A percentile compares a stretch with the other conserved stretches of the same genome.
Evolutionary conservation across 2,113 vertebrate genomes (phyloP).

Genomic region (Dinomys branickii): DNA sequence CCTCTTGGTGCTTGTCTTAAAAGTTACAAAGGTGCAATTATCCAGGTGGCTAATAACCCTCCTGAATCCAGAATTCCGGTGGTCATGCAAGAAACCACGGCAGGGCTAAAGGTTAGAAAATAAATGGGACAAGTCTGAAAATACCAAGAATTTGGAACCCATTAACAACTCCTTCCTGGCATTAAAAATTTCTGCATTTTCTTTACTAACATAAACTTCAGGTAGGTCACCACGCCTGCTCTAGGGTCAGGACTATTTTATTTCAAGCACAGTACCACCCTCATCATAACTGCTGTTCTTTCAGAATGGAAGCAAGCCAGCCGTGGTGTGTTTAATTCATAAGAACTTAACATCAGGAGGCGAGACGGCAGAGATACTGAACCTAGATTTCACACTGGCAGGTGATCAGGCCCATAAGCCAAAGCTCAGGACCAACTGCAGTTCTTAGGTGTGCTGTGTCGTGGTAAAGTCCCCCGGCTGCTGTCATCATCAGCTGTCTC

Average conservation of each 20-base stretch:
- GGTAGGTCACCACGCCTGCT: background rate
- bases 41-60: slow-evolving; percentile 79
- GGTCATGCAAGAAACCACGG: slow-evolving; percentile 44
- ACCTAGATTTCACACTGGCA: background rate
- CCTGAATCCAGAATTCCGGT: slow-evolving; percentile 61
- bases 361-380: background rate
- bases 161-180: background rate
- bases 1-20: slow-evolving; percentile 69
- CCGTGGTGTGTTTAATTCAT: background rate
- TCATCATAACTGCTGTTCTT: background rate
- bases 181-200: background rate
- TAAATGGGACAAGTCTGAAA: background rate
- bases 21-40: slow-evolving; percentile 72
- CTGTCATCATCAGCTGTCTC: background rate
- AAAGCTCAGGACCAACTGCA: background rate
- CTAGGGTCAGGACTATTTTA: background rate
- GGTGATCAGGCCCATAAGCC: background rate
- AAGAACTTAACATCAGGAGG: background rate
- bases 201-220: background rate
- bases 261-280: background rate
- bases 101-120: background rate
- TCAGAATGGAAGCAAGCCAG: background rate
- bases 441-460: background rate
- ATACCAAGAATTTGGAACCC: background rate
- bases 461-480: background rate